A percentile compares a stretch with the other conserved stretches of the same genome.
phyloP scores from a whole-genome alignment of 2,113 vertebrate species.

The Natator depressus region DNA sequence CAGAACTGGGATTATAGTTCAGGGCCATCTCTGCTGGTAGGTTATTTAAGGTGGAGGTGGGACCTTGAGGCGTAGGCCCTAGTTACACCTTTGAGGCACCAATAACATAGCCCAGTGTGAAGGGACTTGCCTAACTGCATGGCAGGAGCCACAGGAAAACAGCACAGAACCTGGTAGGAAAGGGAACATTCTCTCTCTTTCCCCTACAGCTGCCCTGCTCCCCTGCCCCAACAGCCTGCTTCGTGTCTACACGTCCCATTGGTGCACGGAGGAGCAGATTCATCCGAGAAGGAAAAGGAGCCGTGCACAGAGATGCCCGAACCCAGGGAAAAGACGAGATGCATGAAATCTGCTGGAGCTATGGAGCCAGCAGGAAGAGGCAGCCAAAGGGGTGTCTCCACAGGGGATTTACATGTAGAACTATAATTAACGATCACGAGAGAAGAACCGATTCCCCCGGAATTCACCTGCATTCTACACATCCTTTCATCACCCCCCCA shows the following conservation, averaged over 20 bases:
- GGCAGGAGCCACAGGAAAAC: not conserved
- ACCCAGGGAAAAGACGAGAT: not conserved
- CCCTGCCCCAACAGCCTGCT: not conserved
- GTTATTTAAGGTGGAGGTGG: not conserved
- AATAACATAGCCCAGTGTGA: not conserved
- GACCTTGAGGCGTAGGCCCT: not conserved
- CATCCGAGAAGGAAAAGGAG: not conserved
- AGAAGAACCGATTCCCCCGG: not conserved
- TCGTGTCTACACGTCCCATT: not conserved
- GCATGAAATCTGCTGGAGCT: not conserved
- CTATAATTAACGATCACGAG: not conserved
- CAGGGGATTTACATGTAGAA: not conserved
- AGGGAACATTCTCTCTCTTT: too few species aligned
- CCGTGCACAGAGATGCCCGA: not conserved
- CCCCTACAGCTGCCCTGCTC: not conserved
- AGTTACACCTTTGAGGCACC: not conserved
- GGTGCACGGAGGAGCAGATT: not conserved
- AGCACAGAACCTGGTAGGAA: not conserved
- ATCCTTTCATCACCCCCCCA: not conserved
- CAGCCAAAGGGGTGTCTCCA: not conserved
- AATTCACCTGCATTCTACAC: not conserved
- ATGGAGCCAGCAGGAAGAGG: not conserved
- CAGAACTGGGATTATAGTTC: not conserved
- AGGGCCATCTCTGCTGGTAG: not conserved
- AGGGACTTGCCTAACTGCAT: not conserved